Evolutionary conservation across 2,113 vertebrate species (phyloP), one percentile per base, ranked within the genome.

Genomic region (Bubo bubo): DNA sequence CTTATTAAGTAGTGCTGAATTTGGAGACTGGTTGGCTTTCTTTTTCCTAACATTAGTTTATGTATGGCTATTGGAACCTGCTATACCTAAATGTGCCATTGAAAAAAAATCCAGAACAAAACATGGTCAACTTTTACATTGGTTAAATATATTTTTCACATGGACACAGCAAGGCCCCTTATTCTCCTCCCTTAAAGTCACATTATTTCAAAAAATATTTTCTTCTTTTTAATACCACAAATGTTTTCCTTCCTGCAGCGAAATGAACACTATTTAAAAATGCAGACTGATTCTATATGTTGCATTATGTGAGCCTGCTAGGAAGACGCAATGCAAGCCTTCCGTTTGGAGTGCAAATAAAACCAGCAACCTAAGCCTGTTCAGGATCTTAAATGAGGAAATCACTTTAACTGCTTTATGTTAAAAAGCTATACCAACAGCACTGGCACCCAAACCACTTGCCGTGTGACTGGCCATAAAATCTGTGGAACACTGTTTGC

Each of bases 241-340:
- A n/a, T 21, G 9, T 73, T 86, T 83, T 72, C 8, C 26, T 59
- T 88, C 12, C 26, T 76, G 28, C 30, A 76, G 41, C 37, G 34
- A 85, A 85, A 92, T 26, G 8, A 86, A 30, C 11, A 34, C 14
- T 68, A 79, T 53, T 68, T 66, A 50, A 86, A 94, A 83, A 70
- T 13, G 20, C 12, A 85, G 43, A 60, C 28, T 18, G 5, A 52
- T 72, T 81, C 45, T 67, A 6, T 28, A 41, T 13, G 16, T 43
- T 75, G 56, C 12, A 45, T 58, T 63, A 76, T 1, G 0, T 66
- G 27, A 91, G 6, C 35, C 56, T 0, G 0, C 28, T 68, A 66
- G 59, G 63, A 95, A 77, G 59, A 58, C 73, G 58, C 39, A 93
- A 58, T 24, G 24, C 30, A 88, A 92, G 17, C 15, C n/a, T 41